A percentile compares a stretch with the other conserved stretches of the same genome.
Evolutionary conservation across 2,113 vertebrate genomes (phyloP).

Genomic region (Anguilla rostrata): DNA sequence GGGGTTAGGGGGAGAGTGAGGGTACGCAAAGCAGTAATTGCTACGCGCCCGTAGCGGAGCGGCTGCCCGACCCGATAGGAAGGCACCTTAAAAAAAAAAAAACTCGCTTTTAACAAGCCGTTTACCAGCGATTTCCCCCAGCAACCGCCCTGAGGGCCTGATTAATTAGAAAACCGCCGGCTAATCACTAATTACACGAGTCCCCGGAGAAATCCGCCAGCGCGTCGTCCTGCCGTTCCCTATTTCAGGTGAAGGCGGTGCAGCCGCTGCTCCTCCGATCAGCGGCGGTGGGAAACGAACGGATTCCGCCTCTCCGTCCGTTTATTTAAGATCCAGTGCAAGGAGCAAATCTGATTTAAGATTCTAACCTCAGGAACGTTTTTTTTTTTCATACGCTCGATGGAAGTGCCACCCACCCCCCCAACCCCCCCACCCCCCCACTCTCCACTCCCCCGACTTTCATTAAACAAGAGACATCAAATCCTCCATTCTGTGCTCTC

Average conservation of each 20-base stretch:
- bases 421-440: too few species aligned
- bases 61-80: slow-evolving; percentile 5
- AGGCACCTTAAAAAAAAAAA: slow-evolving; percentile 15
- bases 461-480: neutral
- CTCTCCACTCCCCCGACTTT: neutral
- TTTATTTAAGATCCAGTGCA: neutral
- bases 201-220: neutral
- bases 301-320: neutral
- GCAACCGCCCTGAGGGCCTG: slow-evolving; percentile 27
- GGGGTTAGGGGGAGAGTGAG: too few species aligned
- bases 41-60: slow-evolving; percentile 14
- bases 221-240: neutral
- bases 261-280: neutral
- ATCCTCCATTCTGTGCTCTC: neutral
- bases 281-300: neutral
- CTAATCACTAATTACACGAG: slow-evolving; percentile 62
- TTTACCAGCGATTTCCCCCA: slow-evolving; percentile 56
- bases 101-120: slow-evolving; percentile 47
- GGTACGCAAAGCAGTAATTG: slow-evolving; percentile 30
- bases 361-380: neutral
- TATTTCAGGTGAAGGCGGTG: neutral
- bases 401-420: too few species aligned
- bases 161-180: slow-evolving; percentile 67
- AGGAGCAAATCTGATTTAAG: neutral
- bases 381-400: neutral